Evolutionary conservation across 2,113 vertebrate genomes (phyloP), one percentile per base, ranked within the genome.

Genomic region (Panthera uncia): DNA sequence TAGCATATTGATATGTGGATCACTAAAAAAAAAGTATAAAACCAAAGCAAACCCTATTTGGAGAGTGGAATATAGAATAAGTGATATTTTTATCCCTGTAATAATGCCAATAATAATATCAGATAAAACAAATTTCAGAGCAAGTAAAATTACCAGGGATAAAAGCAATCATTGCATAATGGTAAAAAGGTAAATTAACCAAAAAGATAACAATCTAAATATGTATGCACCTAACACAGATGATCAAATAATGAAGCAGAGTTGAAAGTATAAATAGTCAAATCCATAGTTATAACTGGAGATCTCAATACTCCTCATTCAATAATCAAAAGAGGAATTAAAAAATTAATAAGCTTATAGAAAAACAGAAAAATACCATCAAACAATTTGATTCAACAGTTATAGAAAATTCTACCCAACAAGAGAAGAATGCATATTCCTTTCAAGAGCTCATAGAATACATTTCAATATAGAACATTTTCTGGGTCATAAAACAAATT

Each of bases 91-190:
- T 29, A 65, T n/a, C 16, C 25, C 25, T 27, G 8, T 50, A 33
- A 50, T 61, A 13, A 76, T 89, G 61, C 69, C 61, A 50, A 29
- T 3, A 69, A 50, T 69, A 79, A 90, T n/a, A 21, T 63, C 41
- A 85, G 63, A 71, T 66, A 65, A 96, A 63, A 81, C n/a, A 63
- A 83, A 93, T 84, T 78, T 68, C 31, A 92, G 82, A 87, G 6
- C 13, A 92, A 52, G 55, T 57, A 88, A 91, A 88, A 93, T 41
- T 93, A 55, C 8, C n/a, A 76, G 21, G 29, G n/a, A 66, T 65
- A 66, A 52, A 92, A 19, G 7, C 0, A 25, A 7, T 55, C n/a
- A 66, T 19, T 66, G 29, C 18, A 41, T 15, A 73, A 36, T 45
- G 25, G 81, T 57, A 83, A 82, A 45, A 55, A 57, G 82, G 29